Conservation (phyloP, 2,888 invertebrate genomes). For the Cecidostiba fungosa region DNA sequence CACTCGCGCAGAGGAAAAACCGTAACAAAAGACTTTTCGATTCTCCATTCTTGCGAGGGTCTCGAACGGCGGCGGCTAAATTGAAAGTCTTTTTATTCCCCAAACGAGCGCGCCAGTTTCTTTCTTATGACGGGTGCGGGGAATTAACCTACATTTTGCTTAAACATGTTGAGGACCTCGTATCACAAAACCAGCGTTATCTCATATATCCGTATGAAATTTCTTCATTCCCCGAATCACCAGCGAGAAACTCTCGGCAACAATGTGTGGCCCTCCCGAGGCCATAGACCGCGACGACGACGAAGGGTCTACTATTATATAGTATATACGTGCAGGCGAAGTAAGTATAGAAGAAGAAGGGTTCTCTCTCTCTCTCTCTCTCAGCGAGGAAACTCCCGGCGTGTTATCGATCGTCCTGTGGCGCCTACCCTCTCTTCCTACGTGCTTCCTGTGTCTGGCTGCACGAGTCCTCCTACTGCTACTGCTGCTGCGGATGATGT, state of each 20-base stretch:
- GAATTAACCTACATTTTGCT: conserved; percentile 44
- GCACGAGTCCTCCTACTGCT: background rate
- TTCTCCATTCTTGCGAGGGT: background rate
- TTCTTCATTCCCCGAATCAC: background rate
- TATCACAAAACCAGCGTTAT: background rate
- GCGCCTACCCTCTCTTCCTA: conserved; percentile 8
- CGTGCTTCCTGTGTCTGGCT: conserved; percentile 16
- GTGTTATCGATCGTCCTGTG: conserved; percentile 50
- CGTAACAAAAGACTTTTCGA: background rate
- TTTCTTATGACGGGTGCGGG: background rate
- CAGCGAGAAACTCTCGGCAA: background rate
- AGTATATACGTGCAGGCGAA: conserved; percentile 1
- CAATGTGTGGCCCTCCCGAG: background rate
- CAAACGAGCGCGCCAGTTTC: conserved; percentile 2
- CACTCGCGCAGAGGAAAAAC: background rate
- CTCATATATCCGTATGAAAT: background rate
- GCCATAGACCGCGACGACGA: background rate
- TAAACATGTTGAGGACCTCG: background rate
- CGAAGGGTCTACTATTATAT: conserved; percentile 1
- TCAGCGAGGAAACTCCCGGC: conserved; percentile 7
- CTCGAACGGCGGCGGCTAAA: background rate
- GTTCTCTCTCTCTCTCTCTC: conserved; percentile 9
- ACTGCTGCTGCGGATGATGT: background rate
- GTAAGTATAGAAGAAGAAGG: conserved; percentile 12
- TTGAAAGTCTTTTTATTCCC: conserved; percentile 35